Conservation (phyloP, 2,888 invertebrate species). For the Mimumesa dahlbomi region DNA sequence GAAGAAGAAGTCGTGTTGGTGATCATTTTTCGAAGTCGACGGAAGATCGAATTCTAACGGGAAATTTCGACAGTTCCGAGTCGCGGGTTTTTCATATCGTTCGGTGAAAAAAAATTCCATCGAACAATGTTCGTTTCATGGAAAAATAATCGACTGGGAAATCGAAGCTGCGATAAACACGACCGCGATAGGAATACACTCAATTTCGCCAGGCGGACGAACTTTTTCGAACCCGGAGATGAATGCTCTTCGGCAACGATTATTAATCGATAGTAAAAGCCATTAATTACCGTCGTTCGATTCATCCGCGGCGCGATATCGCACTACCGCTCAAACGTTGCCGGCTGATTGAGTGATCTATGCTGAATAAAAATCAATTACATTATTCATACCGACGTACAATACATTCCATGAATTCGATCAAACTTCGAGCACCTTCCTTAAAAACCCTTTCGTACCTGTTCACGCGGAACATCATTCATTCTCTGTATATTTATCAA, state of each 20-base stretch:
- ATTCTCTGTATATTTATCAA: too few species aligned
- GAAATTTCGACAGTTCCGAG: too few species aligned
- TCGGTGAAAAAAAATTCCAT: too few species aligned
- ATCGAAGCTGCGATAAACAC: background rate
- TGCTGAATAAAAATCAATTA: conserved; percentile 6
- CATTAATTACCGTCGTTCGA: conserved; percentile 56
- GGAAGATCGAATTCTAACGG: too few species aligned
- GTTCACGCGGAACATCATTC: too few species aligned
- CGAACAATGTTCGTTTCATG: too few species aligned
- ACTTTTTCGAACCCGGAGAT: background rate
- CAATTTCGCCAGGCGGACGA: background rate
- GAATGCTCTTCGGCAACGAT: conserved; percentile 26
- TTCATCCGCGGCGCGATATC: conserved; percentile 9
- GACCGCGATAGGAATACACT: conserved; percentile 2
- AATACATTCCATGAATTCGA: background rate
- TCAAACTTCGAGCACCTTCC: too few species aligned
- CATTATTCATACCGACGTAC: background rate
- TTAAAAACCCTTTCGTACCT: too few species aligned
- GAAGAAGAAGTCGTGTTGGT: too few species aligned
- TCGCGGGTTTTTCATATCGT: too few species aligned
- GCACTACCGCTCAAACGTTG: background rate
- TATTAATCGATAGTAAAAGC: conserved; percentile 42
- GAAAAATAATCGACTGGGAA: too few species aligned
- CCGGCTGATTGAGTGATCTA: background rate
- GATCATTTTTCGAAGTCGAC: too few species aligned